Conservation (phyloP, 2,113 vertebrate species). For the Tetraodon nigroviridis region DNA sequence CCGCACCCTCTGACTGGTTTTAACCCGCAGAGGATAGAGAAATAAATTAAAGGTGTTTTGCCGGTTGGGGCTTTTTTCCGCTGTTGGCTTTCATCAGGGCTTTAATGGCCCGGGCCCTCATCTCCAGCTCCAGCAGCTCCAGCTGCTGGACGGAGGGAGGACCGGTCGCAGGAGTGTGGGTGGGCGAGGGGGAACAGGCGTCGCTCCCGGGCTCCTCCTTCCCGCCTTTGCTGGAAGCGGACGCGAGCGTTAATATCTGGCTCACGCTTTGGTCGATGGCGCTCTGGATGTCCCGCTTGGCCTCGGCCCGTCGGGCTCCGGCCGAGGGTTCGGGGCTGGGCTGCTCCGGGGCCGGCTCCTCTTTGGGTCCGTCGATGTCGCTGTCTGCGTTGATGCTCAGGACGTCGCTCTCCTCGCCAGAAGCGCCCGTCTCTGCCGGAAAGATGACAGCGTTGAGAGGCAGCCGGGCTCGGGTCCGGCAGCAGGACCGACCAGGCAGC, state of each 20-base stretch:
- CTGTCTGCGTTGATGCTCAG: slow-evolving; percentile 97
- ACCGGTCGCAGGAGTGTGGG: slow-evolving; percentile 44
- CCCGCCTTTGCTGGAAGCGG: slow-evolving; percentile 55
- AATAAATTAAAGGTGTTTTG: slow-evolving; percentile 8
- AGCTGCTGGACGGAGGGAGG: slow-evolving; percentile 91
- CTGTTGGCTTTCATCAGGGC: slow-evolving; percentile 96
- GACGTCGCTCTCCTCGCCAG: slow-evolving; percentile 91
- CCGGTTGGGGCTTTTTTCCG: slow-evolving; percentile 70
- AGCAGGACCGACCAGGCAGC: neutral
- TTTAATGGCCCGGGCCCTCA: slow-evolving; percentile 96
- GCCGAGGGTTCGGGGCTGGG: slow-evolving; percentile 54
- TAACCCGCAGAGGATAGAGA: neutral
- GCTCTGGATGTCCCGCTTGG: slow-evolving; percentile 85
- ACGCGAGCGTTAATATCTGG: slow-evolving; percentile 85
- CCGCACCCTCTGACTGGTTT: neutral
- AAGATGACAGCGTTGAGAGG: slow-evolving; percentile 9
- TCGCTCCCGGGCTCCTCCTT: slow-evolving; percentile 41
- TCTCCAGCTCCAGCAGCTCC: slow-evolving; percentile 93
- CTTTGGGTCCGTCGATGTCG: slow-evolving; percentile 90
- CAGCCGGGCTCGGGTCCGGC: neutral
- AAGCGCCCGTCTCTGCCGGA: slow-evolving; percentile 72
- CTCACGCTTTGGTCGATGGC: slow-evolving; percentile 96
- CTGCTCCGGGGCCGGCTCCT: slow-evolving; percentile 66
- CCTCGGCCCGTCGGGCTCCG: slow-evolving; percentile 43
- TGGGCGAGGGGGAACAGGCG: slow-evolving; percentile 25